Evolutionary conservation across 1,140 invertebrate genomes (phyloP).

Genomic region (Drosophila cardini): DNA sequence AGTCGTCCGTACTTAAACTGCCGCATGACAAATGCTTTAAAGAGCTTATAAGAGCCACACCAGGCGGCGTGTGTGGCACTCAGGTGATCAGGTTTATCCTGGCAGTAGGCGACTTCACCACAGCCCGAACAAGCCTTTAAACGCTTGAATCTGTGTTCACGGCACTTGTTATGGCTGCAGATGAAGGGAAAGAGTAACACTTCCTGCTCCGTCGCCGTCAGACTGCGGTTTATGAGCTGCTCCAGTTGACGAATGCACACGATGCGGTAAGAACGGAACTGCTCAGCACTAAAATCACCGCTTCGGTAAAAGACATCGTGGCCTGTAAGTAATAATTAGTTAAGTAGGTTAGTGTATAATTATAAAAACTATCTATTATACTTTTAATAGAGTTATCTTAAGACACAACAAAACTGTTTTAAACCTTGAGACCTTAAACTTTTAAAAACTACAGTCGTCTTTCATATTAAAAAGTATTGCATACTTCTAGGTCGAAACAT

Average conservation of each 20-base stretch:
- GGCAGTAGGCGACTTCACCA: slow-evolving; percentile 86
- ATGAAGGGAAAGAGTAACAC: slow-evolving; percentile 88
- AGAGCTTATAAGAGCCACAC: slow-evolving; percentile 86
- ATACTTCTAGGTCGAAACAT: too few species aligned
- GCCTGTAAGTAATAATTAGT: slow-evolving; percentile 30
- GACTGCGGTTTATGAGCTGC: slow-evolving; percentile 86
- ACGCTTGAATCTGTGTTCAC: slow-evolving; percentile 85
- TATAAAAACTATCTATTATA: too few species aligned
- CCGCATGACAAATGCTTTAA: slow-evolving; percentile 85
- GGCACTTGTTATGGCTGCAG: slow-evolving; percentile 86
- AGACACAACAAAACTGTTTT: too few species aligned
- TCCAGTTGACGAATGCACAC: slow-evolving; percentile 87
- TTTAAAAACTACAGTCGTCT: too few species aligned
- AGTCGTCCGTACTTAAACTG: slow-evolving; percentile 86
- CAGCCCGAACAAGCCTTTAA: slow-evolving; percentile 86
- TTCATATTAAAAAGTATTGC: too few species aligned
- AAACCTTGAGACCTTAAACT: too few species aligned
- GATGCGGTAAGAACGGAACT: slow-evolving; percentile 87
- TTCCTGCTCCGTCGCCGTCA: slow-evolving; percentile 89
- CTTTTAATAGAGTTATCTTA: background rate
- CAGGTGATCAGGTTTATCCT: slow-evolving; percentile 85
- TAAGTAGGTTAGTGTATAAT: too few species aligned
- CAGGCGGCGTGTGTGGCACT: slow-evolving; percentile 85
- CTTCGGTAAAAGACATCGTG: slow-evolving; percentile 85
- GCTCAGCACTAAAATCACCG: slow-evolving; percentile 86